Conservation (phyloP, 2,113 vertebrate genomes). For the Lonchura striata region DNA sequence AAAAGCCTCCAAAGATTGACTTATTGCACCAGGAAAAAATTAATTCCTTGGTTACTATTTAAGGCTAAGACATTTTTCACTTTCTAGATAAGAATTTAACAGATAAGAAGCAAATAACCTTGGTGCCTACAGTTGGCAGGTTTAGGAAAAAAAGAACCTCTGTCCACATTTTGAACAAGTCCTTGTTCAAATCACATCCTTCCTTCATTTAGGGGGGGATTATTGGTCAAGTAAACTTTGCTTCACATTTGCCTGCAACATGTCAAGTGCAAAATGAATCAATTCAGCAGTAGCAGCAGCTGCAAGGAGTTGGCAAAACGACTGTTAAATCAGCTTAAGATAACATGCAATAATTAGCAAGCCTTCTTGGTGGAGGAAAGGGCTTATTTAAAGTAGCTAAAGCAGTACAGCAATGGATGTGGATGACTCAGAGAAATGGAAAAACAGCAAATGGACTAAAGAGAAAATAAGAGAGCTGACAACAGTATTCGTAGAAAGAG, state of each 20-base stretch:
- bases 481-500: not conserved
- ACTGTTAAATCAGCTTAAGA: constrained; percentile 7
- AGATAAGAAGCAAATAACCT: not conserved
- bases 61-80: not conserved
- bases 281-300: constrained; percentile 12
- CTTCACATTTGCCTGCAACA: not conserved
- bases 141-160: not conserved
- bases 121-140: not conserved
- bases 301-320: not conserved
- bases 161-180: not conserved
- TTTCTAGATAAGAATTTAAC: not conserved
- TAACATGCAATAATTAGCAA: constrained; percentile 32
- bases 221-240: constrained; percentile 29
- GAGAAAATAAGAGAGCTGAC: not conserved
- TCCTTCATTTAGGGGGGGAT: not conserved
- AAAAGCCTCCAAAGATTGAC: not conserved
- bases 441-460: not conserved
- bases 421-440: not conserved
- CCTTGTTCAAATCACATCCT: not conserved
- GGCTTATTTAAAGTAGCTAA: constrained; percentile 1
- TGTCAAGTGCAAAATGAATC: constrained; percentile 12
- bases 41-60: not conserved
- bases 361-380: not conserved
- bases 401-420: not conserved
- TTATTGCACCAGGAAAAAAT: not conserved